phyloP scores from a whole-genome alignment of 2,797 vertebrate genomes.

The Helarctos malayanus region DNA sequence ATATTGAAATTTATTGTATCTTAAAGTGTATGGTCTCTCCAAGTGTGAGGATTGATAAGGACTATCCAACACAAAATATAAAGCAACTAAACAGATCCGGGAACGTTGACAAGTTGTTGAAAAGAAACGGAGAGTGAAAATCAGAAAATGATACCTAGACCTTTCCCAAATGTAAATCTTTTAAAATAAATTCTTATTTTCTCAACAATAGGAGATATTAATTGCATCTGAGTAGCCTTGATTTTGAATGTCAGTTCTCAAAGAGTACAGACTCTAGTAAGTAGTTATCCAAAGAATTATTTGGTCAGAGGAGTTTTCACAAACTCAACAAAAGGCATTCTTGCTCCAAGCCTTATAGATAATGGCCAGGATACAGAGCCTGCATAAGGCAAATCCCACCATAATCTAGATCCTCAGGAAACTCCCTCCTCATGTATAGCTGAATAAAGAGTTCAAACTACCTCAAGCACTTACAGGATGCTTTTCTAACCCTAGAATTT shows the following conservation, averaged over 20 bases:
- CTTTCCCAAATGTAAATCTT: background rate
- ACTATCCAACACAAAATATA: background rate
- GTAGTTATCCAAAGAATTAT: background rate
- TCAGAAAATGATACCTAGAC: background rate
- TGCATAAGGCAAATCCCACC: background rate
- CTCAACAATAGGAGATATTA: background rate
- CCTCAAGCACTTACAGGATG: background rate
- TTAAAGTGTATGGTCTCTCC: background rate
- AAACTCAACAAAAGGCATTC: background rate
- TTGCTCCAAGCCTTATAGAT: background rate
- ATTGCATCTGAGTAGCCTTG: background rate
- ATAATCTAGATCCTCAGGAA: background rate
- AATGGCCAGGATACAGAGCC: background rate
- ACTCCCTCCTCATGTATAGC: background rate
- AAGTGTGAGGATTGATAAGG: background rate
- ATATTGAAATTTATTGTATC: background rate
- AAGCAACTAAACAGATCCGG: background rate
- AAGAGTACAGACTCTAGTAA: background rate
- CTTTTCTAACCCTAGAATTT: background rate
- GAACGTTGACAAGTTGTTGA: background rate
- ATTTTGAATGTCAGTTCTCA: background rate
- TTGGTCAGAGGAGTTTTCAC: background rate
- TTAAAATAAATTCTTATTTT: slow-evolving; percentile 40
- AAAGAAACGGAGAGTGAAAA: background rate
- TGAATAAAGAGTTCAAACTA: background rate